These are phyloP conservation scores for Syngnathus floridae DNA, from an alignment of 2,113 vertebrate species.

Conservation along the genomic window DNA sequence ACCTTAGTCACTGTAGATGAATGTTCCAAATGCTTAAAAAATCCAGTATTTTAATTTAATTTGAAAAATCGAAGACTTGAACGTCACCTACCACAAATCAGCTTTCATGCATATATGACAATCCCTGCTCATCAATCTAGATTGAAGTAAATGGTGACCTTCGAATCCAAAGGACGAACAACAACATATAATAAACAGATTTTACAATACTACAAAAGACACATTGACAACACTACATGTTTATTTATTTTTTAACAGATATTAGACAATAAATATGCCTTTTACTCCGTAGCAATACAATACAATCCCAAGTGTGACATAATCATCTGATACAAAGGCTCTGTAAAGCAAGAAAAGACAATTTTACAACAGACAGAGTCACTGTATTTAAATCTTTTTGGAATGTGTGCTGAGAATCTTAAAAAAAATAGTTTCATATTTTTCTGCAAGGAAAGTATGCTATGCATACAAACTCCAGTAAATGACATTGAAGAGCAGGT, in stretches of 20 bases:
- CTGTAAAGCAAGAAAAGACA: neutral
- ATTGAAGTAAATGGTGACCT: too few relatives aligned
- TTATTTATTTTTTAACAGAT: constrained; percentile 35
- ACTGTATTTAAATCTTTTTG: neutral
- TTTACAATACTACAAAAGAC: neutral
- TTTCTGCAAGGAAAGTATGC: neutral
- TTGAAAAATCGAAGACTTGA: too few relatives aligned
- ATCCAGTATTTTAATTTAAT: too few relatives aligned
- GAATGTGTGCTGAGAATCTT: neutral
- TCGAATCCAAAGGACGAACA: too few relatives aligned
- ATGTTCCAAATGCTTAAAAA: too few relatives aligned
- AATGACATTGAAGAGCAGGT: constrained; percentile 89
- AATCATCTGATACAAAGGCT: neutral
- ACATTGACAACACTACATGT: constrained; percentile 5
- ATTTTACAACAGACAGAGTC: too few relatives aligned
- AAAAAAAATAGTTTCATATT: constrained; percentile 1
- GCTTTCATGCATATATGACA: too few relatives aligned
- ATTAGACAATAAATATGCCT: constrained; percentile 14
- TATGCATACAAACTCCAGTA: constrained; percentile 87
- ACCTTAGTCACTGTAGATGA: too few relatives aligned
- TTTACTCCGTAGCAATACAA: constrained; percentile 8
- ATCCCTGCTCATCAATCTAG: too few relatives aligned
- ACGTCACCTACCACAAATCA: too few relatives aligned
- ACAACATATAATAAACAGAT: neutral
- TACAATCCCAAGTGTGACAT: neutral